Base-by-base conservation (phyloP, 2,113 vertebrate genomes). In the Anarhynchus alexandrinus region DNA sequence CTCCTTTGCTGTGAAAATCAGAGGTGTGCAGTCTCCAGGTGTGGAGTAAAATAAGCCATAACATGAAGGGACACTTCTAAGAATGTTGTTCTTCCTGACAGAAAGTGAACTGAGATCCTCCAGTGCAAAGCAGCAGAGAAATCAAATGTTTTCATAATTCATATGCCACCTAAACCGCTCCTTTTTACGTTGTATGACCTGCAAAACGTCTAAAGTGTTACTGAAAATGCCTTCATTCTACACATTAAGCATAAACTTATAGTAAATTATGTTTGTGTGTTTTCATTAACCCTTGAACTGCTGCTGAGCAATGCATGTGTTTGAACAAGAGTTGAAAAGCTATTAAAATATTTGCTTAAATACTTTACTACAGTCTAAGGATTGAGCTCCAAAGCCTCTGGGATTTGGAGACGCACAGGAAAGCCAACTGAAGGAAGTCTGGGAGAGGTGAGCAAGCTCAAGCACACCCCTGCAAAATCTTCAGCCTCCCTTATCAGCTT, bases 291-390 rank as follows among this genome's bases (percentile, higher is more conserved):
- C 55, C 86, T 65, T 94, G 65, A 96, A 93, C 90, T 93, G 32
- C 67, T 86, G 81, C 71, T 70, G 58, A 89, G 65, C 51, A 93
- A 77, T 76, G 82, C 58, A 79, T 90, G 49, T 96, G 82, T 96
- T 97, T 92, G 84, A 95, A 82, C 82, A 95, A 88, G 76, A 11
- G 86, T 81, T 94, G 91, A 93, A 93, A 96, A 93, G 79, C 92
- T 88, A 96, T 80, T 96, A 94, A 96, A 96, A 94, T 94, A 92
- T 95, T 97, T 97, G 72, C 64, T 96, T 93, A 93, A 93, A 95
- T 86, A 62, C 51, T 93, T 91, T 88, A 76, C 69, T 80, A 67
- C 69, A 92, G 59, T 40, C 52, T 61, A 90, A 74, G 55, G 83
- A 90, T 38, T 89, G 90, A 93, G 62, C 51, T 84, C 92, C 65